Base-by-base conservation (phyloP, 2,113 vertebrate genomes). In the Bos javanicus region DNA sequence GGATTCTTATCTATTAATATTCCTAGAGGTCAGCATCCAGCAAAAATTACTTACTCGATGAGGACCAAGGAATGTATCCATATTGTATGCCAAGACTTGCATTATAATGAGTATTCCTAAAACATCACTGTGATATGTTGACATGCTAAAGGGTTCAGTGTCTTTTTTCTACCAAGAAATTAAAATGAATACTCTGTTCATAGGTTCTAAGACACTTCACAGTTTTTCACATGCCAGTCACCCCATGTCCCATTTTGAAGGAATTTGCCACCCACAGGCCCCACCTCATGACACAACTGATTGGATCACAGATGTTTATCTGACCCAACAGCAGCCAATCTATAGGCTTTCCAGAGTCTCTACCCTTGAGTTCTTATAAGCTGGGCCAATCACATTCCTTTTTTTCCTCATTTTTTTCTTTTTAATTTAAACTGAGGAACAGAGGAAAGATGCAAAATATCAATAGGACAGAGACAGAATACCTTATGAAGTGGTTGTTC, bases 321-420 rank as follows among this genome's bases (percentile, higher is more conserved):
- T 67, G 23, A 74, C 25, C 6, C 12, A 80, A 87, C 0, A 12
- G 4, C 23, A 46, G 36, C 30, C 4, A 56, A 26, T 50, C 46
- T 21, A 36, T 7, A 54, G 19, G 25, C 21, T 78, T 92, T 57
- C 8, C 39, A 30, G 19, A 17, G 25, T 39, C 3, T 3, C 23
- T 10, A 54, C 8, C 21, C 12, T n/a, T 48, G 50, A 23, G 26
- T 82, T 87, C 60, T 88, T 10, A 91, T 13, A 50, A 88, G 21
- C 5, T 33, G 21, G 21, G 9, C 19, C 19, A 64, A 39, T 74
- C 10, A 46, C 3, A 71, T 64, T 74, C 3, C 23, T 28, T 28
- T 16, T 8, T 1, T 0, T 0, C 1, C 2, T 4, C 33, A n/a
- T 2, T 33, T 30, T 80, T 30, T 80, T 11, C 21, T 74, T 91